Base-by-base conservation (phyloP, 2,888 invertebrate species). In the Clanis bilineata region DNA sequence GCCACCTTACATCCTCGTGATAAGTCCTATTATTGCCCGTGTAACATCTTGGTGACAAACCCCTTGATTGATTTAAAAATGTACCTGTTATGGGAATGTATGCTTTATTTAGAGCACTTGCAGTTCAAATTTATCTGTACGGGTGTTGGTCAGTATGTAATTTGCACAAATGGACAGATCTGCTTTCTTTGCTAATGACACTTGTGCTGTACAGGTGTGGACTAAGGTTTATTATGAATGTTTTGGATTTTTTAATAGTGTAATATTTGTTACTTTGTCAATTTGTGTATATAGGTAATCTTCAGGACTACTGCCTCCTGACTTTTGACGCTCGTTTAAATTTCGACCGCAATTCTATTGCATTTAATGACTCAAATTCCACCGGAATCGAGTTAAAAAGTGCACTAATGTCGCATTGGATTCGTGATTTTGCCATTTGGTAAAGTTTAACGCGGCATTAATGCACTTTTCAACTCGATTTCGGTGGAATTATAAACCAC, bases 181-280 rank as follows among this genome's bases (percentile, higher is more conserved):
- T 77, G 79, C 84, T 84, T 83, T 84, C 82, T 80, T 83, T 77
- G 62, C 73, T 83, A 84, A 85, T 82, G 78, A 77, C 71, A 78
- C 82, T 71, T 72, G 69, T 76, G 32, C 61, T 59, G 38, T 51
- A 18, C 51, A 51, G 51, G 51, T 28, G 51, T 51, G 51, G 28
- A 51, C 18, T 51, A 32, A 51, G 51, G 10, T 47, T 23, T 56
- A 39, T 56, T 38, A 39, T 39, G 23, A 9, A 12, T 51, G 6
- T 6, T 15, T 12, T 23, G 9, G 9, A 23, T 23, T 45, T 10
- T 23, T 22, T 23, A 2, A 12, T 15, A 15, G 5, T 10, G 10
- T 36, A 6, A 36, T 36, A 7, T 36, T 36, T 36, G n/a, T n/a
- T n/a, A n/a, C n/a, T n/a, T n/a, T n/a, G n/a, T n/a, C n/a, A n/a